A percentile compares a stretch with the other conserved stretches of the same genome.
Evolutionary conservation across 2,888 invertebrate species (phyloP).

Genomic region (Frankliniella fusca): DNA sequence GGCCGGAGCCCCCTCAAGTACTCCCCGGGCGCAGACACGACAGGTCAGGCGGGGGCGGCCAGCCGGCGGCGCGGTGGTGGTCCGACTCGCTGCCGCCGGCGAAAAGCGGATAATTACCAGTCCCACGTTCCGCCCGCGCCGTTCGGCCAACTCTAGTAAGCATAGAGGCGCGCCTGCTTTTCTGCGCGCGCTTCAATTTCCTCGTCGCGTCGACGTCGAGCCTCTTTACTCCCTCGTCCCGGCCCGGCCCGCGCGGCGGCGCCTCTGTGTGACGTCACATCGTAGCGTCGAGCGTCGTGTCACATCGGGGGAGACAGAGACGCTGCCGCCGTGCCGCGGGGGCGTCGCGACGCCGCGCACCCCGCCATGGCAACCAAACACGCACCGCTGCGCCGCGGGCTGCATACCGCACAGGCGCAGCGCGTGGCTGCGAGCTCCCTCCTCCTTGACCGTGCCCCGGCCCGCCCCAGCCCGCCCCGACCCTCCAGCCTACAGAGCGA

Average conservation of each 20-base stretch:
- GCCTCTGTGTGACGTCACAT: not conserved
- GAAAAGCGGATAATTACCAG: no score
- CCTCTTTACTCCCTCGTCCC: not conserved
- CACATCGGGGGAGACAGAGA: not conserved
- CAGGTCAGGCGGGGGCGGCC: no score
- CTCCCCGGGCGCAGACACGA: no score
- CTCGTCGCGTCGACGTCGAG: no score
- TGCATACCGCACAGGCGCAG: not conserved
- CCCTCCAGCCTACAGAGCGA: no score
- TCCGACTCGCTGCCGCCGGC: no score
- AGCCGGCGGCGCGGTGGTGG: no score
- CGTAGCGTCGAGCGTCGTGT: not conserved
- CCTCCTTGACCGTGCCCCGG: not conserved
- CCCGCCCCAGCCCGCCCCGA: no score
- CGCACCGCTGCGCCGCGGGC: not conserved
- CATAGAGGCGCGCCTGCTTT: no score
- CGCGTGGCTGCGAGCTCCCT: not conserved
- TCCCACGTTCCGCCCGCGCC: no score
- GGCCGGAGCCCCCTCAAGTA: not conserved
- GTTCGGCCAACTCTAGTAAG: no score
- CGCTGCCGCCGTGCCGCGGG: not conserved
- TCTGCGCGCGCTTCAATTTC: no score
- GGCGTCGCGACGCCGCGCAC: not conserved
- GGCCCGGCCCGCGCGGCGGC: not conserved
- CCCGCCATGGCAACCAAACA: conserved; percentile 17